Conservation (phyloP, 2,888 invertebrate species). For the Drosophila sordidula region DNA sequence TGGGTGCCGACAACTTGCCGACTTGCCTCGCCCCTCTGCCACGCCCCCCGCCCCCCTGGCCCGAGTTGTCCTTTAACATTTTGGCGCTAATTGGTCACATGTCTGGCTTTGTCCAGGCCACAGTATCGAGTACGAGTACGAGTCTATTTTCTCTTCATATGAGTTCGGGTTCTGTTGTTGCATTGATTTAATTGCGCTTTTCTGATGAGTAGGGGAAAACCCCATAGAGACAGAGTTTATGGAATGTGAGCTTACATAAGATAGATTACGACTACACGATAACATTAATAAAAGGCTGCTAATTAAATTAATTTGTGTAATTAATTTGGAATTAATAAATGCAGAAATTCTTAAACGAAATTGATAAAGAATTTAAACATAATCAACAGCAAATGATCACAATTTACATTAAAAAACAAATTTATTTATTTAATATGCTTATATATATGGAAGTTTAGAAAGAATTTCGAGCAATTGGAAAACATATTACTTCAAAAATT, state of each 20-base stretch:
- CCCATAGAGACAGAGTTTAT: neutral
- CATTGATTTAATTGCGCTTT: constrained; percentile 36
- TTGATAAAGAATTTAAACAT: no score
- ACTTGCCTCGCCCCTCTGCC: constrained; percentile 6
- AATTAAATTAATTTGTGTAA: constrained; percentile 19
- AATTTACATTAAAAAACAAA: no score
- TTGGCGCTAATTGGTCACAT: constrained; percentile 61
- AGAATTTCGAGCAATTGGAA: no score
- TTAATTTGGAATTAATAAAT: neutral
- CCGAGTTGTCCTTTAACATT: constrained; percentile 22
- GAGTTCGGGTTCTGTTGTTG: constrained; percentile 7
- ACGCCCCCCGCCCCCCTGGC: constrained; percentile 12
- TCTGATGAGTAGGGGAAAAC: constrained; percentile 18
- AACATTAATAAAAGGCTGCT: neutral
- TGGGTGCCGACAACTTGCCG: constrained; percentile 19
- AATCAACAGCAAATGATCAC: no score
- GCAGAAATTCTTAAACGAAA: neutral
- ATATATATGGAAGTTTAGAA: no score
- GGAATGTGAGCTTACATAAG: constrained; percentile 3
- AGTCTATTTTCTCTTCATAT: constrained; percentile 33
- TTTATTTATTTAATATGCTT: no score
- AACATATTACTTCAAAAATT: no score
- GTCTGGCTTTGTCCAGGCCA: constrained; percentile 35
- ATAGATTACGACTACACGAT: constrained; percentile 7
- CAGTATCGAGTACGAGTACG: constrained; percentile 7